Evolutionary conservation across 2,888 invertebrate genomes (phyloP), one percentile per base, ranked within the genome.

Genomic region (Leistus spinibarbis): DNA sequence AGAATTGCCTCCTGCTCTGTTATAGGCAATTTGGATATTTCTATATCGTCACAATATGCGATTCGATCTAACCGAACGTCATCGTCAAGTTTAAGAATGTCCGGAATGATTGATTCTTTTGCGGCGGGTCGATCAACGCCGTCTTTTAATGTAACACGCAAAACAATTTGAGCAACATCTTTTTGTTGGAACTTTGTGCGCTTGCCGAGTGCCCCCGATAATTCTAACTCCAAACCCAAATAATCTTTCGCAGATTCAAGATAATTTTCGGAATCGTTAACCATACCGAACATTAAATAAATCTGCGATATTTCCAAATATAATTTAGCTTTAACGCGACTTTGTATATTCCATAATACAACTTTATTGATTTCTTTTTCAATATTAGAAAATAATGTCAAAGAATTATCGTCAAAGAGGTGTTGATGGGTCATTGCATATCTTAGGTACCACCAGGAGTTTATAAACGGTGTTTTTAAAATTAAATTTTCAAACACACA

Each of bases 171-270:
- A 0, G 99, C 91, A 64, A 96, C 85, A 40, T 92, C 89, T 60
- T 91, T 91, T 79, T 92, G 89, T 84, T 99, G 99, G 83, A 91
- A 96, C 81, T 92, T 93, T 7, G 99, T 99, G 77, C 98, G 89
- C 83, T 95, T 94, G 0, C 98, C 98, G 79, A 98, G 86, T 53
- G 93, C 90, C 79, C 96, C 95, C 87, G 87, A 83, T 3, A 96
- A 88, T 79, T 91, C 89, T 57, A 95, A 85, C 62, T 89, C 88
- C 57, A 97, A 84, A 3, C 91, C 90, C 24, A 93, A 87, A 56
- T 90, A 83, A 60, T 90, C 86, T 78, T 89, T 88, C 0, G 94
- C 92, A 63, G 87, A 86, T 4, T 88, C 85, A 70, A 97, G 86
- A 81, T 92, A 89, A 76, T 91, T 89, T 70, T 92, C 91, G 0